Evolutionary conservation across 1,140 invertebrate genomes (phyloP), one percentile per base, ranked within the genome.

Genomic region (Helicoverpa armigera): DNA sequence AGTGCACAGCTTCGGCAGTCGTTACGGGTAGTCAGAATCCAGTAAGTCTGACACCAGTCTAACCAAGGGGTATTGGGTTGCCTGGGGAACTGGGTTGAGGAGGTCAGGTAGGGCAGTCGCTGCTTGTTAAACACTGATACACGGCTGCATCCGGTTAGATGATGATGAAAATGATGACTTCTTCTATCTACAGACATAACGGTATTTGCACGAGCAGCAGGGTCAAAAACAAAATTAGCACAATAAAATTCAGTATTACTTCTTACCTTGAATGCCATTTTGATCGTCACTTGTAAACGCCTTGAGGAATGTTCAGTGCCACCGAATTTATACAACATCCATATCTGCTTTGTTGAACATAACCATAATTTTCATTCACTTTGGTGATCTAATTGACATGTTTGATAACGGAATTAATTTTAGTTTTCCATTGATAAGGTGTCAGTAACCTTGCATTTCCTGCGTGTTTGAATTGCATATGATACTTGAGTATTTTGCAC

Each of bases 241-340:
- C 56, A 18, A 58, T n/a, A n/a, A 14, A 56, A 61, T 43, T n/a
- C 11, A n/a, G 18, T 7, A 48, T 7, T 7, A 67, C 12, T 67
- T 48, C 63, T 67, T 67, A 67, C 63, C 63, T 67, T 67, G n/a
- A 67, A 67, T 48, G 35, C n/a, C 63, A 67, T 67, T n/a, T n/a
- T 48, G n/a, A 23, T 18, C n/a, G 43, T 48, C 16, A 5, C 53
- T 43, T 67, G 63, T n/a, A 35, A 63, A 54, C 3, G 53, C 13
- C 14, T 54, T 5, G 14, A 54, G 35, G 14, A 23, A 14, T 58
- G 23, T 43, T 78, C 18, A 43, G 14, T 35, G 31, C 48, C 16
- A 18, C 7, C 76, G 63, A 67, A 67, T 67, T 48, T 67, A 67
- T 67, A 67, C 43, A 67, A 10, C 14, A 67, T n/a, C 43, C 63